Percentiles rank a stretch among this genome's conserved stretches.
phyloP scores from a whole-genome alignment of 2,113 vertebrate genomes.

The Sylvia atricapilla region DNA sequence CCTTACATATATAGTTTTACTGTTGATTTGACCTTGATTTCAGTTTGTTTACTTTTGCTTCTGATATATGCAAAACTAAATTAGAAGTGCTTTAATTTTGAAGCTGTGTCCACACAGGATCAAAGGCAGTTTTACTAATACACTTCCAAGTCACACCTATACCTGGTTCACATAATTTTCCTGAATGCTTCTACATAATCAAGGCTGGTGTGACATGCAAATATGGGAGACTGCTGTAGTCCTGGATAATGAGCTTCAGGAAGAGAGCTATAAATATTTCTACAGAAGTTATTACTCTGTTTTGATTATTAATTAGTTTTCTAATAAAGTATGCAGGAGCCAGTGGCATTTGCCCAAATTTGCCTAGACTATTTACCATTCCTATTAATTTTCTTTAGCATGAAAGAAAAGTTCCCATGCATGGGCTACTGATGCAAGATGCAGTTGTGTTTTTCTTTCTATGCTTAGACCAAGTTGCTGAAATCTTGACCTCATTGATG shows the following conservation, averaged over 20 bases:
- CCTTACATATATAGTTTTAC: background rate
- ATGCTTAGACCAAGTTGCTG: background rate
- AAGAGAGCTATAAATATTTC: constrained; percentile 4
- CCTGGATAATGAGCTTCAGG: background rate
- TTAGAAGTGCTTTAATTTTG: background rate
- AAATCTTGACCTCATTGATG: background rate
- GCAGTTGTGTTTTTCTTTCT: background rate
- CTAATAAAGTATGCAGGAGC: background rate
- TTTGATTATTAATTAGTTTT: constrained; percentile 21
- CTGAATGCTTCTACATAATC: background rate
- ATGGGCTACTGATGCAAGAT: background rate
- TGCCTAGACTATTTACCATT: background rate
- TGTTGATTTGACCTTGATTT: background rate
- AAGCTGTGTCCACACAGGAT: background rate
- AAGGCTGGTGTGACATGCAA: background rate
- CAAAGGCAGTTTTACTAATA: background rate
- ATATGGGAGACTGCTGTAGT: background rate
- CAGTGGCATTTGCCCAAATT: constrained; percentile 10
- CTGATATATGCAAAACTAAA: background rate
- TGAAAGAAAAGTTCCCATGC: background rate
- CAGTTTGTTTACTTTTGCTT: background rate
- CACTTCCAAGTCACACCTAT: background rate
- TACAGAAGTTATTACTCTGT: background rate
- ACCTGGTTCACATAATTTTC: background rate
- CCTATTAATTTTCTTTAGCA: background rate